These are phyloP conservation scores for Frankliniella fusca DNA, from an alignment of 2,888 invertebrate genomes.

Conservation along the genomic window DNA sequence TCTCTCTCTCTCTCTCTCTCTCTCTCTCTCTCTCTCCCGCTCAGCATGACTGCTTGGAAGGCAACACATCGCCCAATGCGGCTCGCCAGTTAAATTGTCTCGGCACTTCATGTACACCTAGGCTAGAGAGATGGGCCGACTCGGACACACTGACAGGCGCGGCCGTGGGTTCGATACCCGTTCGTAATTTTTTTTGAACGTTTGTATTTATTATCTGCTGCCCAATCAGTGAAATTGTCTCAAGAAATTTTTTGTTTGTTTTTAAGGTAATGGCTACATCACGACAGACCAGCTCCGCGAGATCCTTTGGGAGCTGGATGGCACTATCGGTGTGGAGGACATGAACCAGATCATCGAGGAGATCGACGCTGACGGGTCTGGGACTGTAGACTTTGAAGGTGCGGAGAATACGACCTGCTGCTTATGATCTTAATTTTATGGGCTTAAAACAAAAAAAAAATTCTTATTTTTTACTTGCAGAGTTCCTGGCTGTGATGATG, in stretches of 20 bases:
- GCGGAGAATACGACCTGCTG: not conserved
- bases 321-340: not conserved
- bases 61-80: too few relatives aligned
- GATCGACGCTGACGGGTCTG: not conserved
- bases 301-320: constrained; percentile 9
- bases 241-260: not conserved
- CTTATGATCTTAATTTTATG: too few relatives aligned
- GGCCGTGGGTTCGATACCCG: not conserved
- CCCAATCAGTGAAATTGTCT: too few relatives aligned
- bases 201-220: too few relatives aligned
- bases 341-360: constrained; percentile 19
- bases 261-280: constrained; percentile 3
- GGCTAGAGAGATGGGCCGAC: not conserved
- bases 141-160: not conserved
- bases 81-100: too few relatives aligned
- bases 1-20: too few relatives aligned
- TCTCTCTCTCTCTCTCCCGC: too few relatives aligned
- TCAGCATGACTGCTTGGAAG: too few relatives aligned
- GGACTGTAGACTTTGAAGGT: constrained; percentile 19
- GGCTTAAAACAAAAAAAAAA: too few relatives aligned
- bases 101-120: too few relatives aligned
- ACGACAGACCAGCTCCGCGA: constrained; percentile 15
- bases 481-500: constrained; percentile 14
- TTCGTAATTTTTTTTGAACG: too few relatives aligned
- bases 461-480: not conserved